These are phyloP conservation scores for Silurus glanis DNA, from an alignment of 2,113 vertebrate species.

Conservation along the genomic window DNA sequence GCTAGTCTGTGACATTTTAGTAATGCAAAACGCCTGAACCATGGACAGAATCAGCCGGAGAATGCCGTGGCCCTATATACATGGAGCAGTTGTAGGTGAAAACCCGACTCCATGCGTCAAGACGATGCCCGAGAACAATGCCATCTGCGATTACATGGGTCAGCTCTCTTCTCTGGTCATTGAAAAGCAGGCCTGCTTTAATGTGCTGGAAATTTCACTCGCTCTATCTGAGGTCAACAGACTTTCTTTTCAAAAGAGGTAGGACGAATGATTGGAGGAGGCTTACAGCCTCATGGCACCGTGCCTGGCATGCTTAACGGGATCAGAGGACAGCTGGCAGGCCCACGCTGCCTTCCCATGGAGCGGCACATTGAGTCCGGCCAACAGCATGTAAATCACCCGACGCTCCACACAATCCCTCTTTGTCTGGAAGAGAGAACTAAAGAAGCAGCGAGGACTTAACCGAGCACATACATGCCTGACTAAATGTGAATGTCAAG, in stretches of 20 bases:
- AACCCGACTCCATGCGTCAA: constrained; percentile 33
- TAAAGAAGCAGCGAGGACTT: constrained; percentile 53
- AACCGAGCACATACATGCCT: constrained; percentile 43
- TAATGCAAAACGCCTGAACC: constrained; percentile 56
- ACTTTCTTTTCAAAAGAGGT: constrained; percentile 59
- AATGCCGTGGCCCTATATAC: constrained; percentile 46
- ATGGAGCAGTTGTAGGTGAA: constrained; percentile 28
- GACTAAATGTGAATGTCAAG: constrained; percentile 51
- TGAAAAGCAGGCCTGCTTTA: constrained; percentile 57
- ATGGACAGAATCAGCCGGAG: constrained; percentile 36
- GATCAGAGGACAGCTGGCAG: constrained; percentile 61
- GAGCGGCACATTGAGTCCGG: constrained; percentile 50
- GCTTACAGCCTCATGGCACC: constrained; percentile 59
- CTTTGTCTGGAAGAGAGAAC: constrained; percentile 55
- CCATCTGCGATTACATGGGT: constrained; percentile 60
- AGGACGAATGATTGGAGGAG: constrained; percentile 55
- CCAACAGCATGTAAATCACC: constrained; percentile 55
- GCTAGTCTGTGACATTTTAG: constrained; percentile 56
- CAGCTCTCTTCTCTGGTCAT: constrained; percentile 56
- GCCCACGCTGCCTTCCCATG: constrained; percentile 49
- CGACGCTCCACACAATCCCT: constrained; percentile 53
- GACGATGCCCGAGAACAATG: constrained; percentile 50
- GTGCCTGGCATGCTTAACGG: constrained; percentile 59
- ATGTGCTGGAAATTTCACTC: constrained; percentile 58
- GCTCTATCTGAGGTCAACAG: constrained; percentile 63